Conservation (phyloP, 2,888 invertebrate species). For the Globia sparganii region DNA sequence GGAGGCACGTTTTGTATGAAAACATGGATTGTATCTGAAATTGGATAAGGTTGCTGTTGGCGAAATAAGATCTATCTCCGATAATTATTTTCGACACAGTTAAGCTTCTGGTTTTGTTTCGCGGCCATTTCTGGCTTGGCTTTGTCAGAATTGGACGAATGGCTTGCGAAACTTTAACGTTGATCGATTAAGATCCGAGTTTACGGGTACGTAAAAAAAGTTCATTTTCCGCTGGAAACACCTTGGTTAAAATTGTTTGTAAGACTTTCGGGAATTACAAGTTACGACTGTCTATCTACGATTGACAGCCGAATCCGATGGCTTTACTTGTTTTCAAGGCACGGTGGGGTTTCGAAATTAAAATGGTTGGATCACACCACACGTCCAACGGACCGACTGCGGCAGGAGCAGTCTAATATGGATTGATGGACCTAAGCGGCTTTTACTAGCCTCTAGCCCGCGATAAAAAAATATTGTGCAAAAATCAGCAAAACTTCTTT, state of each 20-base stretch:
- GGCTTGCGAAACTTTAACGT: background rate
- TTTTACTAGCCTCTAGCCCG: background rate
- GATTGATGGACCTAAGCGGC: background rate
- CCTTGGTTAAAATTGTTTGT: background rate
- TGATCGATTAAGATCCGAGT: background rate
- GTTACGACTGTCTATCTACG: slow-evolving; percentile 2
- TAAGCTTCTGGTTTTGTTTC: background rate
- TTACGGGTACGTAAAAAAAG: too few species aligned
- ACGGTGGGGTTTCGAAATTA: background rate
- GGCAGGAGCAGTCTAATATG: background rate
- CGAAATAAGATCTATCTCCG: slow-evolving; percentile 32
- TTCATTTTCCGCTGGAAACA: background rate
- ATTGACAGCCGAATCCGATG: background rate
- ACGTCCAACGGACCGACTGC: background rate
- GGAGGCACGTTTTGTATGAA: slow-evolving; percentile 64
- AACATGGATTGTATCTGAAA: slow-evolving; percentile 41
- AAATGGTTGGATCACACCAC: background rate
- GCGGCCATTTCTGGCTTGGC: background rate
- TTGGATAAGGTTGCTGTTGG: slow-evolving; percentile 20
- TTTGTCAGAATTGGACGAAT: background rate
- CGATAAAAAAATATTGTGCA: too few species aligned
- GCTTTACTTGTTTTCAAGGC: background rate
- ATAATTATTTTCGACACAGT: background rate
- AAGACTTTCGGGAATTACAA: background rate
- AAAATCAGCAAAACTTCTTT: background rate